phyloP scores from a whole-genome alignment of 2,797 vertebrate genomes.

The Gymnocypris eckloni region DNA sequence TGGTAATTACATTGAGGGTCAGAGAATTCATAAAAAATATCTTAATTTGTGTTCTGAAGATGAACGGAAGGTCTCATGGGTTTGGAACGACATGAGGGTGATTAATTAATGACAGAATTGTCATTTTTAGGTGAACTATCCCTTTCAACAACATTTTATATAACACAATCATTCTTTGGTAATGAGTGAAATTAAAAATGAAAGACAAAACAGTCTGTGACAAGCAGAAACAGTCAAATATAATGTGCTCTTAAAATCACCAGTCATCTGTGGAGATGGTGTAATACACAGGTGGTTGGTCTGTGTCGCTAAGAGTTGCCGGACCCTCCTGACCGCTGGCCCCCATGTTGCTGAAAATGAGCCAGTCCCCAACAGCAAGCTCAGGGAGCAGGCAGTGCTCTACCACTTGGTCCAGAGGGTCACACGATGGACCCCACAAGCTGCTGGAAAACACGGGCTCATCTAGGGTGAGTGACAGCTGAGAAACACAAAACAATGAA shows the following conservation, averaged over 20 bases:
- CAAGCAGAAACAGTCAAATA: conserved; percentile 3
- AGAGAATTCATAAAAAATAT: background rate
- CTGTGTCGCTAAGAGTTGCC: conserved; percentile 80
- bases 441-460: conserved; percentile 92
- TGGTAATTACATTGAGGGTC: background rate
- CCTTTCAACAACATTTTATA: background rate
- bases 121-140: background rate
- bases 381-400: conserved; percentile 95
- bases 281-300: conserved; percentile 91
- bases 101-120: background rate
- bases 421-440: conserved; percentile 96
- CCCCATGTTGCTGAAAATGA: conserved; percentile 96
- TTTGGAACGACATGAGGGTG: background rate
- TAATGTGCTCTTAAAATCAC: conserved; percentile 72
- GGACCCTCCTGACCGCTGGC: conserved; percentile 84
- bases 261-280: conserved; percentile 92
- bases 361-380: conserved; percentile 94
- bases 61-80: background rate
- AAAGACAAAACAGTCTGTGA: background rate
- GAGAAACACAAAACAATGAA: conserved; percentile 14
- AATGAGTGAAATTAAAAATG: background rate
- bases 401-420: conserved; percentile 94
- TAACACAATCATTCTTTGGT: background rate
- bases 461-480: conserved; percentile 73
- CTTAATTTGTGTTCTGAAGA: background rate